Evolutionary conservation across 2,113 vertebrate species (phyloP).

Genomic region (Mus pahari): DNA sequence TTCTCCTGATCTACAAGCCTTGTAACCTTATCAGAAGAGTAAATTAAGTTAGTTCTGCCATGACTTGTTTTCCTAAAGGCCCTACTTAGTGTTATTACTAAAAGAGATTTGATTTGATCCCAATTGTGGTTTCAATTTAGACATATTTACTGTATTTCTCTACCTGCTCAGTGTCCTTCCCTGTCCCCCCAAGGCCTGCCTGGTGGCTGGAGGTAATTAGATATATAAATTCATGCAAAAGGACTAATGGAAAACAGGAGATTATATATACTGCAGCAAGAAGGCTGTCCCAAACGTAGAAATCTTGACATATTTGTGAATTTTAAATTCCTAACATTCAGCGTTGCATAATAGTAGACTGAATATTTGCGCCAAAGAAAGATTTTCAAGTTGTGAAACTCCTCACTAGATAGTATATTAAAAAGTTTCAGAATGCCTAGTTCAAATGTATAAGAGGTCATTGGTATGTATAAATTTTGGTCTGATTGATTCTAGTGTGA

Average conservation of each 20-base stretch:
- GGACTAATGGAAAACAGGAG: conserved; percentile 65
- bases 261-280: conserved; percentile 54
- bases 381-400: conserved; percentile 1
- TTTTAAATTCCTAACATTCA: conserved; percentile 47
- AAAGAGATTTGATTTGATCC: conserved; percentile 80
- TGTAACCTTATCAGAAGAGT: conserved; percentile 79
- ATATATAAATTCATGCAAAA: conserved; percentile 78
- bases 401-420: neutral
- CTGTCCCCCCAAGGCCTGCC: conserved; percentile 62
- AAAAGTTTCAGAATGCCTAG: neutral
- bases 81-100: conserved; percentile 83
- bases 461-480: neutral
- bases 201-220: conserved; percentile 69
- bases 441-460: neutral
- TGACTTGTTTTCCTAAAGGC: conserved; percentile 81
- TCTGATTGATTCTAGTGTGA: neutral
- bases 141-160: conserved; percentile 77
- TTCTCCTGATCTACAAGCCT: conserved; percentile 76
- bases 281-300: conserved; percentile 20
- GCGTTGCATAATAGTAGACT: neutral
- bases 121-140: conserved; percentile 79
- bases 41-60: conserved; percentile 81
- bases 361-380: conserved; percentile 18
- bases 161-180: conserved; percentile 73
- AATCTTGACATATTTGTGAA: conserved; percentile 43